A percentile compares a stretch with the other conserved stretches of the same genome.
Evolutionary conservation across 1,140 invertebrate species (phyloP).

Genomic region (Matsumurasca onukii): DNA sequence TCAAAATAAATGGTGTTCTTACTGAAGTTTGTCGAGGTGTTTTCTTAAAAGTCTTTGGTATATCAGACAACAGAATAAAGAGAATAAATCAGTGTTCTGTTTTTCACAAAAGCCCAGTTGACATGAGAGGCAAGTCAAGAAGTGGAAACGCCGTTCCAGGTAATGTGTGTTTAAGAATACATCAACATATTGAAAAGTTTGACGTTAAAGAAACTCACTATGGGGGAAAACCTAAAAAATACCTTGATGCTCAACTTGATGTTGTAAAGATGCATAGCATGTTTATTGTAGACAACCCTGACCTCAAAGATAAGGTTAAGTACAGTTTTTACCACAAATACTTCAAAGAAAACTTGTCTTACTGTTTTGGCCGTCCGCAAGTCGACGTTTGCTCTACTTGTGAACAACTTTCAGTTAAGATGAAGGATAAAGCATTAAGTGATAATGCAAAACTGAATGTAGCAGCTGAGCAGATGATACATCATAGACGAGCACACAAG

Average conservation of each 20-base stretch:
- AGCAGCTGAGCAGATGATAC: slow-evolving; percentile 15
- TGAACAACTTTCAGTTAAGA: slow-evolving; percentile 5
- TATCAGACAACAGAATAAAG: background rate
- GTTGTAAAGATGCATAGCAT: slow-evolving; percentile 9
- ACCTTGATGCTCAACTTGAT: slow-evolving; percentile 5
- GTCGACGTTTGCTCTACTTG: slow-evolving; percentile 25
- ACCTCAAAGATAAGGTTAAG: background rate
- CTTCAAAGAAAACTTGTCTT: slow-evolving; percentile 25
- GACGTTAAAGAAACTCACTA: slow-evolving; percentile 13
- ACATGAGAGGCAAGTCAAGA: slow-evolving; percentile 3
- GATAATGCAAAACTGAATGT: slow-evolving; percentile 24
- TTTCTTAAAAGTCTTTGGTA: background rate
- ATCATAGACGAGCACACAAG: slow-evolving; percentile 3
- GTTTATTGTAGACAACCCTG: slow-evolving; percentile 2
- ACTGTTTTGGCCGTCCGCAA: slow-evolving; percentile 13
- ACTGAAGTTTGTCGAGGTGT: background rate
- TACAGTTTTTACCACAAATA: slow-evolving; percentile 11
- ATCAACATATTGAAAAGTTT: background rate
- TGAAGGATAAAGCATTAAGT: slow-evolving; percentile 3
- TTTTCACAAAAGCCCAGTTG: background rate
- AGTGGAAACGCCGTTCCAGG: slow-evolving; percentile 4
- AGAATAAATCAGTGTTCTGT: slow-evolving; percentile 1
- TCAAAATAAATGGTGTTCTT: slow-evolving; percentile 2
- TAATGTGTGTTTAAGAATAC: background rate
- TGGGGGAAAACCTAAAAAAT: slow-evolving; percentile 5